Percentiles rank a stretch among this genome's conserved stretches.
Evolutionary conservation across 2,797 vertebrate species (phyloP).

Genomic region (Ctenopoma multispine): DNA sequence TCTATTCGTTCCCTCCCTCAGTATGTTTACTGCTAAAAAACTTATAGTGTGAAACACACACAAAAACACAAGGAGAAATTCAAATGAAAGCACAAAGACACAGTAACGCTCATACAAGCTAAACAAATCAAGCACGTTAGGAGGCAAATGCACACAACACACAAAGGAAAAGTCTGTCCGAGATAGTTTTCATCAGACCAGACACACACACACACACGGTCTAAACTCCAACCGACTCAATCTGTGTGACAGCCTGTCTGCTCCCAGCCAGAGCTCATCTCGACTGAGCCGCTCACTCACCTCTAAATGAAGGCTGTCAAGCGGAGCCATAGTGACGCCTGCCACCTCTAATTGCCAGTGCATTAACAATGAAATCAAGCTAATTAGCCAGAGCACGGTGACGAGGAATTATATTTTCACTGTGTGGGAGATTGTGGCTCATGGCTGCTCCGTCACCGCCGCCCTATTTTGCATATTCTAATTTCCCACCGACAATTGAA

Average conservation of each 20-base stretch:
- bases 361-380: conserved; percentile 93
- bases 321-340: conserved; percentile 64
- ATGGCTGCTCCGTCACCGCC: conserved; percentile 24
- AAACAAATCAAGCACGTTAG: background rate
- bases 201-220: conserved; percentile 19
- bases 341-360: conserved; percentile 89
- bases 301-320: conserved; percentile 81
- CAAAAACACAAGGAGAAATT: background rate
- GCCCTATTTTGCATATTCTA: conserved; percentile 87
- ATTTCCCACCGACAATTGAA: conserved; percentile 85
- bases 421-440: conserved; percentile 63
- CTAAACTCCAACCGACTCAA: conserved; percentile 56
- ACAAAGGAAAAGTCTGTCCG: conserved; percentile 4
- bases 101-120: conserved; percentile 8
- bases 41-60: conserved; percentile 1
- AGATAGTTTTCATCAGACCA: conserved; percentile 41
- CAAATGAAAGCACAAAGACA: conserved; percentile 17
- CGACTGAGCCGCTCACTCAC: conserved; percentile 64
- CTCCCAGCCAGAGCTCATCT: conserved; percentile 68
- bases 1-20: conserved; percentile 4
- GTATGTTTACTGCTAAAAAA: conserved; percentile 18
- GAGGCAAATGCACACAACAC: conserved; percentile 8
- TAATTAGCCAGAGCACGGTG: conserved; percentile 87
- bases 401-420: conserved; percentile 83
- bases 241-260: conserved; percentile 63